These are phyloP conservation scores for Aplysia californica DNA, from an alignment of 1,140 invertebrate genomes.

Conservation along the genomic window DNA sequence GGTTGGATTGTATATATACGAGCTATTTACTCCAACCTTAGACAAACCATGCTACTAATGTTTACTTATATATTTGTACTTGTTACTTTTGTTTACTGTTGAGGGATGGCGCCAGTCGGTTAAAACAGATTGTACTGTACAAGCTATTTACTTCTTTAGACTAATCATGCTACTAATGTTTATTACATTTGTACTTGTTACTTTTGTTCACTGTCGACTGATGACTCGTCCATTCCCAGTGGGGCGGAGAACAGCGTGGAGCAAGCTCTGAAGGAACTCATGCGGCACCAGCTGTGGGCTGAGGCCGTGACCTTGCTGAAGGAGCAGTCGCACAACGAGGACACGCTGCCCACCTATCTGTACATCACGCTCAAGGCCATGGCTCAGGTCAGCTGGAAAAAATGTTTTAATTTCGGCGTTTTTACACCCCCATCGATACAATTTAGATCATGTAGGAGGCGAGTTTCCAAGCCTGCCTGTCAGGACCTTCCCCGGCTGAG, in stretches of 20 bases:
- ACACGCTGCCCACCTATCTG: slow-evolving; percentile 12
- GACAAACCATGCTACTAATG: no score
- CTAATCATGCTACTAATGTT: not conserved
- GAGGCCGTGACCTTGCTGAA: slow-evolving; percentile 17
- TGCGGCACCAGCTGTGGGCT: not conserved
- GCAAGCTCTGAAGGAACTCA: not conserved
- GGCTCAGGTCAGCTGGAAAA: slow-evolving; percentile 1
- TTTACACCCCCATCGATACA: not conserved
- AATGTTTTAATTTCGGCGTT: not conserved
- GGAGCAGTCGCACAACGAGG: not conserved
- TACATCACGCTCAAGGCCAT: slow-evolving; percentile 15
- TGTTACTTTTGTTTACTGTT: no score
- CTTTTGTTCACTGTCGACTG: not conserved
- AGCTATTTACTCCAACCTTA: no score
- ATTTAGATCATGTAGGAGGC: no score
- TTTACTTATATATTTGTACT: no score
- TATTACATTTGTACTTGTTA: not conserved
- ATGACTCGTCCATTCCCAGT: not conserved
- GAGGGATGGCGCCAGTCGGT: not conserved
- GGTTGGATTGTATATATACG: no score
- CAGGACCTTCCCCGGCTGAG: not conserved
- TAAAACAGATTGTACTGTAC: not conserved
- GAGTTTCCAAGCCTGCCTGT: not conserved
- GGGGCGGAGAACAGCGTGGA: slow-evolving; percentile 1
- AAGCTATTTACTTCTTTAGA: not conserved